phyloP scores from a whole-genome alignment of 2,888 invertebrate genomes.

The Aelia acuminata region DNA sequence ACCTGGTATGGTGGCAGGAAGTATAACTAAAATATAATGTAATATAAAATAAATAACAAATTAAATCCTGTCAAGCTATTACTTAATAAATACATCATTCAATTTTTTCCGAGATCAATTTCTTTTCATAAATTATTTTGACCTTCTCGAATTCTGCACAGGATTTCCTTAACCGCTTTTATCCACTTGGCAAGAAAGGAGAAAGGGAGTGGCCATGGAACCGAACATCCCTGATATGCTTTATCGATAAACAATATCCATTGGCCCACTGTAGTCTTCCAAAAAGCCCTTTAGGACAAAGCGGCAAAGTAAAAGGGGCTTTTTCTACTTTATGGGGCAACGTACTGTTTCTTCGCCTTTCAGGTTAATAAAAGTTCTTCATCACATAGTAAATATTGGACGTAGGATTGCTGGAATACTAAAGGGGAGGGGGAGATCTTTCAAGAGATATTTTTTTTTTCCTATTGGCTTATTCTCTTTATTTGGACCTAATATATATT shows the following conservation, averaged over 20 bases:
- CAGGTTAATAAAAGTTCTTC: not conserved
- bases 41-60: too few species aligned
- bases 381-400: not conserved
- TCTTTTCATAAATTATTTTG: too few species aligned
- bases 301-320: not conserved
- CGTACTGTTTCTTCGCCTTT: not conserved
- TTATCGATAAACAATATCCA: constrained; percentile 16
- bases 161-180: not conserved
- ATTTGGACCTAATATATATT: too few species aligned
- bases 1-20: too few species aligned
- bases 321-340: not conserved
- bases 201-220: not conserved
- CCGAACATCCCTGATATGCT: not conserved
- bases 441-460: too few species aligned
- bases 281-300: not conserved
- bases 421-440: too few species aligned
- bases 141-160: not conserved
- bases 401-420: not conserved
- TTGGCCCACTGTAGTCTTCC: not conserved
- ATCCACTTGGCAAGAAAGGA: not conserved
- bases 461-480: too few species aligned
- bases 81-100: too few species aligned
- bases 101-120: too few species aligned
- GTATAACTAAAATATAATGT: too few species aligned
- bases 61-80: too few species aligned